Evolutionary conservation across 2,113 vertebrate species (phyloP).

Genomic region (Glaucomys volans): DNA sequence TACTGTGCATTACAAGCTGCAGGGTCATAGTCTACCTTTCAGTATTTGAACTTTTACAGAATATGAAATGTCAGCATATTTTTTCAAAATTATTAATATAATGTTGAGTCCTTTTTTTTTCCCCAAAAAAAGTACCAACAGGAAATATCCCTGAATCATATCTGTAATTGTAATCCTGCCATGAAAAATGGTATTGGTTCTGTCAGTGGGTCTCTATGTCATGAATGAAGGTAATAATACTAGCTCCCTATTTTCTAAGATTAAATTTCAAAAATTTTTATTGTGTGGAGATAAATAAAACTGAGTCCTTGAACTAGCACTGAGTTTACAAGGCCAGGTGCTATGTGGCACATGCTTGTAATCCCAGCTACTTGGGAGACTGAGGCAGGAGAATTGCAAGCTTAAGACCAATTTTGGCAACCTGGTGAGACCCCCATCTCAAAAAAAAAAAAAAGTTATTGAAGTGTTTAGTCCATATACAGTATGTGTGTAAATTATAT

Average conservation of each 20-base stretch:
- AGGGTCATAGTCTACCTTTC: slow-evolving; percentile 27
- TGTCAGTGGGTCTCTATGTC: background rate
- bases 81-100: background rate
- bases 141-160: background rate
- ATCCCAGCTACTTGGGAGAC: background rate
- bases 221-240: slow-evolving; percentile 37
- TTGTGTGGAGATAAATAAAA: slow-evolving; percentile 6
- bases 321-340: background rate
- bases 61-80: background rate
- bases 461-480: background rate
- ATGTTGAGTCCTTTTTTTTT: background rate
- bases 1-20: background rate
- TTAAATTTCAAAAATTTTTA: slow-evolving; percentile 44
- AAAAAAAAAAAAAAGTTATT: background rate
- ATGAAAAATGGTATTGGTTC: background rate
- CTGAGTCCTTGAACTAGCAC: background rate
- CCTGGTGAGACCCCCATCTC: background rate
- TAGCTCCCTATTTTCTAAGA: background rate
- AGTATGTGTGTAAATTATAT: background rate
- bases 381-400: background rate
- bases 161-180: slow-evolving; percentile 7
- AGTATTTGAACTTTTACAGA: slow-evolving; percentile 35
- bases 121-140: background rate
- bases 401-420: background rate
- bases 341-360: too few species aligned